A percentile compares a stretch with the other conserved stretches of the same genome.
Evolutionary conservation across 2,888 invertebrate genomes (phyloP).

Genomic region (Lottia scabra): DNA sequence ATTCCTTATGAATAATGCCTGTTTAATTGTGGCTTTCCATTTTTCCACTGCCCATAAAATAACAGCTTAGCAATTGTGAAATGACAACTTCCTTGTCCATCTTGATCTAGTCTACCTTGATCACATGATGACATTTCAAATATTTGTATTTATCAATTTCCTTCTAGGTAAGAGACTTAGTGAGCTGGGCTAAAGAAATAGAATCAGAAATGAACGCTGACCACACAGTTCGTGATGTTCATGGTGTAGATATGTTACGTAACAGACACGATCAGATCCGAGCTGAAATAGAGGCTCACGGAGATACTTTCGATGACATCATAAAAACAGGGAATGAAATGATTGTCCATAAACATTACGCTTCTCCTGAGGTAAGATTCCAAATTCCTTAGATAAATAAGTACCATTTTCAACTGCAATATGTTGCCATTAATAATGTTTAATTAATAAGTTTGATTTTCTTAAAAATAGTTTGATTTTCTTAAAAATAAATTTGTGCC

Average conservation of each 20-base stretch:
- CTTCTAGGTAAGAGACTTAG: conserved; percentile 78
- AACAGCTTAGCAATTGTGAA: too few relatives aligned
- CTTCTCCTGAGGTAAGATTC: conserved; percentile 71
- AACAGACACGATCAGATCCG: conserved; percentile 98
- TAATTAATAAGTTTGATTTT: too few relatives aligned
- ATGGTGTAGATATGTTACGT: conserved; percentile 96
- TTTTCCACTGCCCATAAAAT: too few relatives aligned
- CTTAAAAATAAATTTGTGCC: too few relatives aligned
- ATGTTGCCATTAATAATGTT: too few relatives aligned
- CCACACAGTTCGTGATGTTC: conserved; percentile 86
- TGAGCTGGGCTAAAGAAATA: conserved; percentile 87
- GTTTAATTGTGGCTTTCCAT: too few relatives aligned
- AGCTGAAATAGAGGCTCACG: conserved; percentile 97
- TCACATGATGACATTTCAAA: background rate
- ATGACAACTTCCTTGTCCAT: background rate
- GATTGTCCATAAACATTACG: conserved; percentile 87
- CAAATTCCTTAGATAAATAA: background rate
- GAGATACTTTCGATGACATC: conserved; percentile 95
- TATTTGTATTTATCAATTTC: background rate
- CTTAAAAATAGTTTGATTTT: too few relatives aligned
- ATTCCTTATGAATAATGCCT: too few relatives aligned
- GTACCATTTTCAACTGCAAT: too few relatives aligned
- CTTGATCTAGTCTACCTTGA: background rate
- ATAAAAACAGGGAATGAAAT: conserved; percentile 93
- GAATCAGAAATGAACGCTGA: conserved; percentile 83